phyloP scores from a whole-genome alignment of 1,140 invertebrate genomes.

The Hylyphantes graminicola region DNA sequence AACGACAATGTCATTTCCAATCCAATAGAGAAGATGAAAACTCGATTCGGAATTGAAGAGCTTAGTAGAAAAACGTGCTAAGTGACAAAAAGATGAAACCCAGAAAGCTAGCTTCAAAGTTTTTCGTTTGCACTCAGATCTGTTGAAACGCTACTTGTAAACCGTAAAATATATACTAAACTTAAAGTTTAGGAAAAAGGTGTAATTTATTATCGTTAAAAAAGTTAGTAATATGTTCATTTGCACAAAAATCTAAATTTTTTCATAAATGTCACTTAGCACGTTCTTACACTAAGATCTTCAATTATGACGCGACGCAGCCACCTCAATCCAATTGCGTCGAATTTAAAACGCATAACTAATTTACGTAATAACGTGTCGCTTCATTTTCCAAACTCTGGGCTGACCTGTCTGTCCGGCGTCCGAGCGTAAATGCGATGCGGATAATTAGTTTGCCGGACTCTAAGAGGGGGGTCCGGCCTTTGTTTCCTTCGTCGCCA shows the following conservation, averaged over 20 bases:
- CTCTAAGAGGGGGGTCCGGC: not conserved
- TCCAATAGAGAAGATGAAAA: conserved; percentile 36
- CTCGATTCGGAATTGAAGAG: conserved; percentile 13
- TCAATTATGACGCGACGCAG: not conserved
- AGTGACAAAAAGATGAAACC: too few relatives aligned
- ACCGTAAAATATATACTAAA: too few relatives aligned
- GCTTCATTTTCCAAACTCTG: conserved; percentile 25
- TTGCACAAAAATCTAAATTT: too few relatives aligned
- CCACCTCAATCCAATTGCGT: not conserved
- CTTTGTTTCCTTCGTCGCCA: not conserved
- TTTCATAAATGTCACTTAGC: too few relatives aligned
- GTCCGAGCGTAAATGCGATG: conserved; percentile 6
- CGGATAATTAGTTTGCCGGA: not conserved
- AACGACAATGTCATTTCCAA: conserved; percentile 39
- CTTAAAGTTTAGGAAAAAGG: too few relatives aligned
- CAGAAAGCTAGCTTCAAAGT: too few relatives aligned
- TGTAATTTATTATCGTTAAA: too few relatives aligned
- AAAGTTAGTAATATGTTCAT: too few relatives aligned
- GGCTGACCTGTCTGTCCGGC: conserved; percentile 18
- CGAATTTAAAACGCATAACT: conserved; percentile 48
- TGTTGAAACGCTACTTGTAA: too few relatives aligned
- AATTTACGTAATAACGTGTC: conserved; percentile 41
- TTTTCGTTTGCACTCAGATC: too few relatives aligned
- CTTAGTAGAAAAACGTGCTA: not conserved
- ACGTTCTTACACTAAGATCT: not conserved